phyloP scores from a whole-genome alignment of 2,888 invertebrate genomes.

The Belgica antarctica region DNA sequence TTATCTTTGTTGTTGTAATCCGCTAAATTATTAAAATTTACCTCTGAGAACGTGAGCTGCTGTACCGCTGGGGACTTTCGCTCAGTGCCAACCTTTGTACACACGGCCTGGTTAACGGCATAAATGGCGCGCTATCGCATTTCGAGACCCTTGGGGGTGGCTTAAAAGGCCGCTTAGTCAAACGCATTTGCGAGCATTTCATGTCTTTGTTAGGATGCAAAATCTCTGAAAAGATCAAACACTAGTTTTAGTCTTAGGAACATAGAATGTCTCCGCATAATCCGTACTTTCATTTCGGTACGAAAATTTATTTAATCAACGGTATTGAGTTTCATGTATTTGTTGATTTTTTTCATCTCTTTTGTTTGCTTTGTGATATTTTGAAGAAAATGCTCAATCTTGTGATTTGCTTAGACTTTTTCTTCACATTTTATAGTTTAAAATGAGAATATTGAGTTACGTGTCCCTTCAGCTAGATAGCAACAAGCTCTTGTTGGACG shows the following conservation, averaged over 20 bases:
- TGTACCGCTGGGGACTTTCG: conserved; percentile 13
- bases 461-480: background rate
- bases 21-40: conserved; percentile 1
- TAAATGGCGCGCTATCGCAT: background rate
- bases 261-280: background rate
- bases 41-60: conserved; percentile 16
- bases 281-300: conserved; percentile 1
- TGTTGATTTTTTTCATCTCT: background rate
- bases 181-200: conserved; percentile 37
- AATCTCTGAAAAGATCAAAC: background rate
- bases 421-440: background rate
- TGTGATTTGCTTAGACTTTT: conserved; percentile 10
- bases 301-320: conserved; percentile 6
- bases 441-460: background rate
- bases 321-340: conserved; percentile 24
- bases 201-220: too few relatives aligned
- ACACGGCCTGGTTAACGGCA: conserved; percentile 13
- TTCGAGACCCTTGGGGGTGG: conserved; percentile 34
- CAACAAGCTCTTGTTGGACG: conserved; percentile 1
- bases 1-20: background rate
- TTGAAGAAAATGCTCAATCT: background rate
- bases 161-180: conserved; percentile 34
- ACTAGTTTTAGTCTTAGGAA: background rate
- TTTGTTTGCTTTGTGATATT: conserved; percentile 26
- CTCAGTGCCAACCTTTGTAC: background rate